Evolutionary conservation across 2,113 vertebrate species (phyloP).

Genomic region (Euleptes europaea): DNA sequence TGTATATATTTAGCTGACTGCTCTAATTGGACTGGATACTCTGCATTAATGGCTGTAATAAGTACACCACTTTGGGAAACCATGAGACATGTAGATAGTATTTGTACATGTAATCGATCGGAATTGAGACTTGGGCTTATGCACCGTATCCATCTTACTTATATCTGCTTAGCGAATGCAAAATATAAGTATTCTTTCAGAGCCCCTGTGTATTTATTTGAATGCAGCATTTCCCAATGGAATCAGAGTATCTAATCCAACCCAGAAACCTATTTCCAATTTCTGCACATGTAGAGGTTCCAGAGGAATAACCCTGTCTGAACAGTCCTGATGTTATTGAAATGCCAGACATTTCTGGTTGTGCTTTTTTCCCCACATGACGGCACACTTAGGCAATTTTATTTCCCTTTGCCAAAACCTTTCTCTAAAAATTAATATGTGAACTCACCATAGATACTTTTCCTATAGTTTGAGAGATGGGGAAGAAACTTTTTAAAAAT

Average conservation of each 20-base stretch:
- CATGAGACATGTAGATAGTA: neutral
- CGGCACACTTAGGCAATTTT: neutral
- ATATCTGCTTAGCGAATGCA: neutral
- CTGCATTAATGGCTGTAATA: neutral
- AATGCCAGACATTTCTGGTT: neutral
- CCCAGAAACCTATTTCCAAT: neutral
- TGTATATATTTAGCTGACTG: slow-evolving; percentile 3
- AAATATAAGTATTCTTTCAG: neutral
- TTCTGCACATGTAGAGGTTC: neutral
- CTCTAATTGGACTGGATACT: neutral
- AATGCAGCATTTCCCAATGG: neutral
- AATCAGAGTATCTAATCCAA: neutral
- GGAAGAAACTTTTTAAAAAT: too few species aligned
- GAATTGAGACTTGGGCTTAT: neutral
- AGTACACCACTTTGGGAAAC: neutral
- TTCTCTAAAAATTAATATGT: neutral
- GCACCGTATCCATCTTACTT: neutral
- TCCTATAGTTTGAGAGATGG: too few species aligned
- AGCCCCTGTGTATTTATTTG: neutral
- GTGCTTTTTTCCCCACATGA: neutral
- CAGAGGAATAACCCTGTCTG: neutral
- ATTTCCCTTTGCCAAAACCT: neutral
- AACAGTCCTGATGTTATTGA: neutral
- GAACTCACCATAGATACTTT: neutral
- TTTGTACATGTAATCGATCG: neutral